A percentile compares a stretch with the other conserved stretches of the same genome.
Evolutionary conservation across 2,113 vertebrate genomes (phyloP).

Genomic region (Lasiurus cinereus): DNA sequence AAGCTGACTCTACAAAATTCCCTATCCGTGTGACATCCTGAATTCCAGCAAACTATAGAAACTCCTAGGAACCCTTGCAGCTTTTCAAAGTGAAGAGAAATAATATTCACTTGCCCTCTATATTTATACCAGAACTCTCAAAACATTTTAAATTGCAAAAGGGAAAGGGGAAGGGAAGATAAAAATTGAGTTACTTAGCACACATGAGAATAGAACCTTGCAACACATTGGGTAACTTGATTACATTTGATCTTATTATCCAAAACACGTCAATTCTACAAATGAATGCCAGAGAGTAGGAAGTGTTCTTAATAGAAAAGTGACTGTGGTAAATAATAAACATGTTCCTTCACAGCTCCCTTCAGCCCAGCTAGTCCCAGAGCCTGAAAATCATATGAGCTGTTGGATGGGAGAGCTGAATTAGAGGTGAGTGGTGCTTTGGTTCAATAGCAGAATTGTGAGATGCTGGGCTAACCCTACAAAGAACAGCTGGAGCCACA

Average conservation of each 20-base stretch:
- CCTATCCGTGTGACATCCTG: neutral
- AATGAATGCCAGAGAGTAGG: slow-evolving; percentile 38
- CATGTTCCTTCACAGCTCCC: neutral
- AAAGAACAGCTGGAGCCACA: neutral
- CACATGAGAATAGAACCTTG: slow-evolving; percentile 40
- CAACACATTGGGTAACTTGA: slow-evolving; percentile 34
- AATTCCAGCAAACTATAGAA: neutral
- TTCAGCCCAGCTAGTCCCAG: neutral
- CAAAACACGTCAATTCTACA: slow-evolving; percentile 44
- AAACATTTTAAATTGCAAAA: slow-evolving; percentile 60
- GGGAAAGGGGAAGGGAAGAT: neutral
- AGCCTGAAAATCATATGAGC: neutral
- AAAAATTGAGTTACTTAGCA: slow-evolving; percentile 27
- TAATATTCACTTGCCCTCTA: neutral
- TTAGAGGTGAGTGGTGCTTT: neutral
- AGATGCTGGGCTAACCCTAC: neutral
- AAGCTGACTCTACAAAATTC: neutral
- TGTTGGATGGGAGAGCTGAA: neutral
- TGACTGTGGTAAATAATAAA: neutral
- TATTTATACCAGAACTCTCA: slow-evolving; percentile 46
- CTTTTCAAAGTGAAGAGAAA: slow-evolving; percentile 25
- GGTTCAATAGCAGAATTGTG: neutral
- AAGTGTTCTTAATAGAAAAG: slow-evolving; percentile 1
- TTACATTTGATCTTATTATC: slow-evolving; percentile 58
- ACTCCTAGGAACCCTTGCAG: neutral